Evolutionary conservation across 2,113 vertebrate species (phyloP).

Genomic region (Addax nasomaculatus): DNA sequence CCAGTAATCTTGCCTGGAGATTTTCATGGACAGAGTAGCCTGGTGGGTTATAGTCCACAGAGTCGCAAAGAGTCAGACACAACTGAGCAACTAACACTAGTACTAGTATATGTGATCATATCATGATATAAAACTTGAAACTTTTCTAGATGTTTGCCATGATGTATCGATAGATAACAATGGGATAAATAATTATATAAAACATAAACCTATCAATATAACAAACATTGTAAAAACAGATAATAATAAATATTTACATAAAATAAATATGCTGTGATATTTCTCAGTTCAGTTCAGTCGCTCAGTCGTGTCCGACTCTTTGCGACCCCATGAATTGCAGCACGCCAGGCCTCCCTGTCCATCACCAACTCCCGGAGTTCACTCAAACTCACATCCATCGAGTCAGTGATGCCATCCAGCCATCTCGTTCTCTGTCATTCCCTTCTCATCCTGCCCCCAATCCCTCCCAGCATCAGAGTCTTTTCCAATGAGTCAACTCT

Average conservation of each 20-base stretch:
- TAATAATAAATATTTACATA: neutral
- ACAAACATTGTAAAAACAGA: neutral
- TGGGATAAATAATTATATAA: neutral
- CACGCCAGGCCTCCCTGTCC: too few relatives aligned
- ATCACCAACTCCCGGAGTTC: too few relatives aligned
- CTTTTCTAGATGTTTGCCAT: neutral
- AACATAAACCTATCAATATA: neutral
- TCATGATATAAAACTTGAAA: neutral
- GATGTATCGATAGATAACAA: neutral
- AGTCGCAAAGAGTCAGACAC: neutral
- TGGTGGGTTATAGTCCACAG: neutral
- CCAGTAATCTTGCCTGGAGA: neutral
- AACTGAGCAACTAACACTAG: neutral
- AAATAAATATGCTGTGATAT: neutral
- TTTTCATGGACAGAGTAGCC: neutral
- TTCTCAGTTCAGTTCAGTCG: neutral
- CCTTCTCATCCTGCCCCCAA: too few relatives aligned
- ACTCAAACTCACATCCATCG: accelerated
- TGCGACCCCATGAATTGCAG: accelerated
- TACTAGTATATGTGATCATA: neutral
- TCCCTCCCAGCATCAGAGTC: too few relatives aligned
- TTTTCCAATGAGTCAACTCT: too few relatives aligned
- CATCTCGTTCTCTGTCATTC: too few relatives aligned
- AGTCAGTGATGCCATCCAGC: too few relatives aligned
- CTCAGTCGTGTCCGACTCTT: accelerated